Evolutionary conservation across 2,888 invertebrate genomes (phyloP).

Genomic region (Syrphus vitripennis): DNA sequence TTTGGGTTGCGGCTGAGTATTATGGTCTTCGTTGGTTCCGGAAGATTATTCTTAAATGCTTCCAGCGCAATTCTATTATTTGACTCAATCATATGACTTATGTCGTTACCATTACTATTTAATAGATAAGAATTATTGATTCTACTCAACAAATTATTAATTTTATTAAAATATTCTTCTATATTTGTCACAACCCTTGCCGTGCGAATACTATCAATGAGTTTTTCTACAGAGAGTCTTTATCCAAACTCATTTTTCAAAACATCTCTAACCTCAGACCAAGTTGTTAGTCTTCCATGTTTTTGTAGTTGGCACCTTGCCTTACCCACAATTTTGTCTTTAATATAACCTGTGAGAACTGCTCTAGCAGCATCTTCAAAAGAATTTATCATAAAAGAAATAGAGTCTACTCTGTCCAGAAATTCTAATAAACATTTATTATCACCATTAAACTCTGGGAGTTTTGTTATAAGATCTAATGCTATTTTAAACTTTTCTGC

Average conservation of each 20-base stretch:
- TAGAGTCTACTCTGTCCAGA: too few relatives aligned
- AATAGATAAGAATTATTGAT: neutral
- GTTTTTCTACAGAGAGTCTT: neutral
- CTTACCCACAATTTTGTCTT: neutral
- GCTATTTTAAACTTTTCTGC: neutral
- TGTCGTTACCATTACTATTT: neutral
- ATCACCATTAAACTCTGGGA: neutral
- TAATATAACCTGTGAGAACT: too few relatives aligned
- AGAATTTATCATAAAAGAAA: too few relatives aligned
- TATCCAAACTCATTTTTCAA: neutral
- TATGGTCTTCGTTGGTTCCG: too few relatives aligned
- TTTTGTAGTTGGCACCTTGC: neutral
- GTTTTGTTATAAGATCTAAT: neutral
- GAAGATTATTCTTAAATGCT: neutral
- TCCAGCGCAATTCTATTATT: constrained; percentile 1
- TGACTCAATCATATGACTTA: neutral
- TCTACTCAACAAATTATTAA: neutral
- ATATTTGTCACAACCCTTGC: neutral
- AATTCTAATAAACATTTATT: too few relatives aligned
- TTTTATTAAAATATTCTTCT: neutral
- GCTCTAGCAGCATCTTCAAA: too few relatives aligned
- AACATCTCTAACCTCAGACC: neutral
- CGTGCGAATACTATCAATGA: neutral
- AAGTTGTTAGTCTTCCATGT: neutral
- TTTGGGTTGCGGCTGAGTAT: too few relatives aligned